Evolutionary conservation across 2,888 invertebrate genomes (phyloP), one percentile per base, ranked within the genome.

Genomic region (Noctua fimbriata): DNA sequence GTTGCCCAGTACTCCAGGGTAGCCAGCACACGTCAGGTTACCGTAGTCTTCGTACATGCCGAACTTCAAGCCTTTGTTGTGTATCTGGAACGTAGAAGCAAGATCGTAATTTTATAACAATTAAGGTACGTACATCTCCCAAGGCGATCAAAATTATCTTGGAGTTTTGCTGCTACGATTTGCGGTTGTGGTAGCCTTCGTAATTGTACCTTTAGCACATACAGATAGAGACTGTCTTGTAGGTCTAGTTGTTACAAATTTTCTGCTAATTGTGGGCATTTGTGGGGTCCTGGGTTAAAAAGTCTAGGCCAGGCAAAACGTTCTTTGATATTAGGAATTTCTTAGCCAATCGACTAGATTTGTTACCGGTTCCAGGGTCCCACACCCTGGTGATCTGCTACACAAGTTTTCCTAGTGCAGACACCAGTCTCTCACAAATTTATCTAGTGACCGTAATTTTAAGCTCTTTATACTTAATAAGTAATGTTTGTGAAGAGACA

Each of bases 31-130:
- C 0, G 99, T 99, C 80, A 96, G 93, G 47, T 97, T 98, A 0
- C 98, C 98, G 91, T 98, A 98, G 93, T 98, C 98, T 88, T 98
- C 98, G 92, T 99, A 99, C 89, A 98, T 97, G 14, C 98, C 98
- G 92, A 98, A 98, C 93, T 98, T 98, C 32, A 99, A 93, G 0
- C 98, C 98, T 90, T 97, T 97, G 16, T 94, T 93, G 90, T 98
- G 98, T 74, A 98, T 96, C 98, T 98, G 90, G n/a, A 84, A 86
- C n/a, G 21, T 21, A 2, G 18, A 41, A 16, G 7, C 47, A 5
- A 49, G 47, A 41, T 49, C 6, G 36, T n/a, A 0, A 49, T 41
- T 60, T 76, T 32, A 60, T 0, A 70, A 32, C 32, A 16, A 14
- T 24, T 55, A 10, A 0, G 32, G 24, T 6, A 0, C 5, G 24